A percentile compares a stretch with the other conserved stretches of the same genome.
Conservation (phyloP, 2,888 invertebrate genomes). For the Falcaria lacertinaria region DNA sequence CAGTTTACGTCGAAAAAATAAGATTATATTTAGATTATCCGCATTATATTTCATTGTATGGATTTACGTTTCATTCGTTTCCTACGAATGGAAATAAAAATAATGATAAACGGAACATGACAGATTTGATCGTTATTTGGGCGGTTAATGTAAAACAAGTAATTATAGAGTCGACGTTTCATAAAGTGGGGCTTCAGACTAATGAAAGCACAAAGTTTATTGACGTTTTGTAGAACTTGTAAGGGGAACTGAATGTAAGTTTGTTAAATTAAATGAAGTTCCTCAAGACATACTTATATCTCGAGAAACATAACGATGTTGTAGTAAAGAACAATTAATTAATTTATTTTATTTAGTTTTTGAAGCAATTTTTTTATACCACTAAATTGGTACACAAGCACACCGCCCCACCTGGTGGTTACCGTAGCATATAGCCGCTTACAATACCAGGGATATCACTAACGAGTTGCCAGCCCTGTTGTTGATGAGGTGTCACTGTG, state of each 20-base stretch:
- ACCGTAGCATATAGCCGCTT: no score
- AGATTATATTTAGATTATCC: conserved; percentile 4
- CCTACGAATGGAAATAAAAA: conserved; percentile 8
- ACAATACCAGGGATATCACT: no score
- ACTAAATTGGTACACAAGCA: no score
- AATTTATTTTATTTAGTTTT: no score
- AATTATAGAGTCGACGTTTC: conserved; percentile 10
- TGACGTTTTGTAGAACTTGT: conserved; percentile 13
- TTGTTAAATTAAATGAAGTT: background rate
- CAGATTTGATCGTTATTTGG: conserved; percentile 12
- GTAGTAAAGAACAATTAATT: no score
- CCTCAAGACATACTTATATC: no score
- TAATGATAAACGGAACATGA: conserved; percentile 9
- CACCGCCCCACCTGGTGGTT: no score
- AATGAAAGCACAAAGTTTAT: conserved; percentile 18
- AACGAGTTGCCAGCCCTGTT: no score
- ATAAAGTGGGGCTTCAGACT: conserved; percentile 12
- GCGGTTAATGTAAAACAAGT: conserved; percentile 9
- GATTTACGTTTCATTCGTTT: conserved; percentile 1
- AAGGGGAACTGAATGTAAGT: conserved; percentile 9
- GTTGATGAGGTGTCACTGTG: no score
- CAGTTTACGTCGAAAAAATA: conserved; percentile 1
- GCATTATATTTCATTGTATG: conserved; percentile 2
- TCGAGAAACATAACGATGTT: no score
- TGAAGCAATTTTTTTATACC: no score